Evolutionary conservation across 2,888 invertebrate genomes (phyloP), one percentile per base, ranked within the genome.

Genomic region (Oligia latruncula): DNA sequence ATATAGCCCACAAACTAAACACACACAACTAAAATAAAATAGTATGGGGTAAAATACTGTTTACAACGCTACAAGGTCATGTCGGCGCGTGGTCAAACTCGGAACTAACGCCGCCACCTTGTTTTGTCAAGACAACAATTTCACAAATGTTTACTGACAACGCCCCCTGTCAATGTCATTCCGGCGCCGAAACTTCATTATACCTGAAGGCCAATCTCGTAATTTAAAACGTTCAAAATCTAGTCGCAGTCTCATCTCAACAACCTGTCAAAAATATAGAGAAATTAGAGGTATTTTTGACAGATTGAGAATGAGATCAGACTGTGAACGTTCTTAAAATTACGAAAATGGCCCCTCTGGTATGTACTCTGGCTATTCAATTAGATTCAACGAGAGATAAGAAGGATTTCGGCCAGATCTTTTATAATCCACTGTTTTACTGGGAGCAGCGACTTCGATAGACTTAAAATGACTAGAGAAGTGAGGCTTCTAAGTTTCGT

Each of bases 401-500:
- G 17, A 35, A 62, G 2, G 6, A 3, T 17, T 64, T 2, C 8
- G 4, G 20, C 9, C 15, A 64, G 9, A 4, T 4, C 9, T 35
- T 17, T 20, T 9, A 64, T 35, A 35, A 17, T 35, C 17, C 3
- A 35, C 64, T 20, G 20, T 35, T 20, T 64, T 64, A 35, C 20
- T 20, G 35, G 9, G 9, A 17, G 17, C 20, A 65, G 35, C 9
- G 29, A 20, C 35, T 9, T 65, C 9, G 9, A 20, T 60, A 60
- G 5, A 20, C 20, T 65, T 29, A 2, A 40, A 40, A 65, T 65
- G 8, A 23, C 23, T 23, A 71, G 40, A n/a, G n/a, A 64, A 67
- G 11, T 78, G 49, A 40, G 40, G 43, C 75, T 85, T 87, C 84
- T 80, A 17, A 29, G 0, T 55, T n/a, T 15, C 23, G 11, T 71